phyloP scores from a whole-genome alignment of 2,797 vertebrate species.

The Enteromius afrohamiltoni region DNA sequence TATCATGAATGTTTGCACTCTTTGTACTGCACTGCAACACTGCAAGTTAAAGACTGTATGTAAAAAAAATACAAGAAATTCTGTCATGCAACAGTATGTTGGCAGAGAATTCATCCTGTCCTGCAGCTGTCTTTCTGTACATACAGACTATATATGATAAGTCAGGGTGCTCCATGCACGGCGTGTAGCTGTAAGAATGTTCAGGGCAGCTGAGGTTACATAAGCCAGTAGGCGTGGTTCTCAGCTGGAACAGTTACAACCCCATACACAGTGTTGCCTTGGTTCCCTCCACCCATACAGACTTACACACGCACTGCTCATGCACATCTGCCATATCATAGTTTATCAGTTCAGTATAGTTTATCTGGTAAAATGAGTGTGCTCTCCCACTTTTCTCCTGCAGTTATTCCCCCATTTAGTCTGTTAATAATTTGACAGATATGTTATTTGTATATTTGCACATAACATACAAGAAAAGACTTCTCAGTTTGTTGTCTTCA shows the following conservation, averaged over 20 bases:
- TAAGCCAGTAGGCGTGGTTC: constrained; percentile 72
- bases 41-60: not conserved
- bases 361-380: not conserved
- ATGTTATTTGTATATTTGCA: not conserved
- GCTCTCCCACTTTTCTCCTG: not conserved
- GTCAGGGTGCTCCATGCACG: constrained; percentile 29
- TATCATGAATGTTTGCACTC: not conserved
- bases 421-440: not conserved
- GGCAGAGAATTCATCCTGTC: not conserved
- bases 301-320: constrained; percentile 13
- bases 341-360: not conserved
- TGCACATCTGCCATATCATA: not conserved
- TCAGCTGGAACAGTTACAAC: constrained; percentile 69
- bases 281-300: constrained; percentile 49
- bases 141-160: constrained; percentile 28
- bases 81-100: not conserved
- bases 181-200: constrained; percentile 59
- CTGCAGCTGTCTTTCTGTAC: constrained; percentile 15
- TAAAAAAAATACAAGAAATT: not conserved
- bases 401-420: not conserved
- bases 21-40: not conserved
- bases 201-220: constrained; percentile 63
- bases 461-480: not conserved
- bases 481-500: not conserved
- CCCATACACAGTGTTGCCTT: constrained; percentile 64